Conservation (phyloP, 2,113 vertebrate genomes). For the Ceuthmochares aereus region DNA sequence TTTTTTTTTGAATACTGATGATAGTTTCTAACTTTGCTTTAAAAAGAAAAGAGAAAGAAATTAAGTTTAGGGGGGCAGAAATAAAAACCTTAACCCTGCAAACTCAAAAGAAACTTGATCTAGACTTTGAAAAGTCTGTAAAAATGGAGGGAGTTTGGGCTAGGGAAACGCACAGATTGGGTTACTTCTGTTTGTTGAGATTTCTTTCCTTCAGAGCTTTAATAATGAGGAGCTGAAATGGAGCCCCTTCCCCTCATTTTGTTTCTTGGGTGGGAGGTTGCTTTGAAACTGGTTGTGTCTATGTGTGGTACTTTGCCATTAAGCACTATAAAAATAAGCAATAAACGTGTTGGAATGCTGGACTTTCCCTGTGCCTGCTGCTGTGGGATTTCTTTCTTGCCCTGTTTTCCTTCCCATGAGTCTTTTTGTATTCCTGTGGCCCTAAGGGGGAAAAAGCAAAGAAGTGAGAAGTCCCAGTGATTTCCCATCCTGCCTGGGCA, state of each 20-base stretch:
- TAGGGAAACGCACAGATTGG: conserved; percentile 18
- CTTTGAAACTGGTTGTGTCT: conserved; percentile 32
- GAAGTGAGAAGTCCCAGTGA: not conserved
- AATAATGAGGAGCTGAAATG: conserved; percentile 53
- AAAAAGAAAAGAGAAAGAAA: conserved; percentile 2
- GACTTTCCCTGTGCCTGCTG: not conserved
- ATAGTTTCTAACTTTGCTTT: conserved; percentile 7
- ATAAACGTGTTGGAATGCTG: conserved; percentile 52
- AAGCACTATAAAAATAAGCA: conserved; percentile 54
- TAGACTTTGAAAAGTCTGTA: conserved; percentile 8
- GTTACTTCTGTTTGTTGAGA: conserved; percentile 69
- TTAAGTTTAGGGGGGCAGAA: not conserved
- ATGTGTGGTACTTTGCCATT: conserved; percentile 22
- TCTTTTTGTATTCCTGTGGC: not conserved
- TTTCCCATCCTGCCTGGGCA: not conserved
- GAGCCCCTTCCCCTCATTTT: conserved; percentile 45
- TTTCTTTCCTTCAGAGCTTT: conserved; percentile 51
- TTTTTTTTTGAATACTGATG: not conserved
- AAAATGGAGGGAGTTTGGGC: conserved; percentile 4
- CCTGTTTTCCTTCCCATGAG: not conserved
- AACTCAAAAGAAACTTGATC: conserved; percentile 46
- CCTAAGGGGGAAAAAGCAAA: not conserved
- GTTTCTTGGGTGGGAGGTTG: not conserved
- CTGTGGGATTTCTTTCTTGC: conserved; percentile 29
- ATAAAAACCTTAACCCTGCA: conserved; percentile 13